Base-by-base conservation (phyloP, 2,113 vertebrate species). In the Aix galericulata region DNA sequence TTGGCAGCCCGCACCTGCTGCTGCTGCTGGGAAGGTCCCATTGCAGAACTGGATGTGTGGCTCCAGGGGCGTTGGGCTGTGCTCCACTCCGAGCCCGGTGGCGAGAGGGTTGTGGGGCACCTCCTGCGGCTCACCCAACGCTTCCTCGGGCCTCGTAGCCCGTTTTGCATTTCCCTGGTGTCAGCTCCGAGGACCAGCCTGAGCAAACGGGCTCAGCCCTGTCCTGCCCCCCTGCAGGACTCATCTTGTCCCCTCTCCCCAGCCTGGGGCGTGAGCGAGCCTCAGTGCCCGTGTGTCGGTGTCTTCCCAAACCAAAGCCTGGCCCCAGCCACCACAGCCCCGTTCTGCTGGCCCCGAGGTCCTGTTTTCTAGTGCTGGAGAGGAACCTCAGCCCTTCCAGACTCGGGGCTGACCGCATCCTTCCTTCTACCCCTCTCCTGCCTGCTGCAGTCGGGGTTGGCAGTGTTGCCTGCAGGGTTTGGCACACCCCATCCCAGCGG, bases 391-490 rank as follows among this genome's bases (percentile, higher is more conserved):
- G 8, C 74, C 48, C 68, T 44, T 16, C 36, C 53, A 31, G 27
- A 1, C 34, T 1, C 2, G 3, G 20, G 4, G 2, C 6, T 62
- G 55, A 23, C 40, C 18, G 0, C 40, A 5, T 58, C 48, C 40
- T 29, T 42, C n/a, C 14, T 63, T 64, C 36, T 34, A 48, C 23
- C 64, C 64, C 29, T 76, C 77, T 55, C 18, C 31, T 34, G 7
- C 72, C 68, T 17, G 1, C 52, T 22, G 26, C 82, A 11, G 2
- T 18, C 27, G 2, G 48, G 27, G 15, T 17, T 74, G 60, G 62
- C 10, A 2, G 29, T 2, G 27, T 26, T 3, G 0, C 5, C 0
- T 0, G 27, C 46, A 27, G 66, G 52, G 14, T 60, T n/a, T 2
- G 1, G 7, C 1, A 7, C 34, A 8, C 77, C 52, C 52, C 6